Conservation (phyloP, 2,113 vertebrate species). For the Sporophila hypoxantha region DNA sequence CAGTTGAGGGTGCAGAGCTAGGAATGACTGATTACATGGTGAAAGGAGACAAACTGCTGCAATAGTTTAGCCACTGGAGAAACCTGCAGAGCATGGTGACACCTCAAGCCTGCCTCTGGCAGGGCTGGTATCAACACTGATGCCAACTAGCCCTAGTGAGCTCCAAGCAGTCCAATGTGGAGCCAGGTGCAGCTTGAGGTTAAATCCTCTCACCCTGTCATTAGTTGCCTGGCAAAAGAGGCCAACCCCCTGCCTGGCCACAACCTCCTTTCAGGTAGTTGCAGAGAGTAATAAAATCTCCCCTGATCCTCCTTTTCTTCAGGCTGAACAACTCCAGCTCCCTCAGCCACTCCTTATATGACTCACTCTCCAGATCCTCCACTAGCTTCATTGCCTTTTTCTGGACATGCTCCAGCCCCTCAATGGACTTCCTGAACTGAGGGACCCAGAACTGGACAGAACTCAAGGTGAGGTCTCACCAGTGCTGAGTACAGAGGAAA, state of each 20-base stretch:
- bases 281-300: background rate
- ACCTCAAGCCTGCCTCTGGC: background rate
- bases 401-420: background rate
- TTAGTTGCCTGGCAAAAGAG: background rate
- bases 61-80: background rate
- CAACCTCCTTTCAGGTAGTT: background rate
- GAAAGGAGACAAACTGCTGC: background rate
- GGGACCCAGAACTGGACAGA: background rate
- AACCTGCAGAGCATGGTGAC: rapidly evolving
- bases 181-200: background rate
- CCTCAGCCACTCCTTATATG: background rate
- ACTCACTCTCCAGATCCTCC: background rate
- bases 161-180: background rate
- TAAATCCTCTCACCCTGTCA: background rate
- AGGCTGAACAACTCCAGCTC: background rate
- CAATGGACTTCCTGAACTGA: background rate
- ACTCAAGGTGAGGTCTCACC: background rate
- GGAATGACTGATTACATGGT: background rate
- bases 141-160: background rate
- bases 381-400: background rate
- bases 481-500: rapidly evolving
- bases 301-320: background rate
- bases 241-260: background rate
- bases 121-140: background rate
- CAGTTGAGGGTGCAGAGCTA: background rate